These are phyloP conservation scores for Xestobium rufovillosum DNA, from an alignment of 2,888 invertebrate species.

Conservation along the genomic window DNA sequence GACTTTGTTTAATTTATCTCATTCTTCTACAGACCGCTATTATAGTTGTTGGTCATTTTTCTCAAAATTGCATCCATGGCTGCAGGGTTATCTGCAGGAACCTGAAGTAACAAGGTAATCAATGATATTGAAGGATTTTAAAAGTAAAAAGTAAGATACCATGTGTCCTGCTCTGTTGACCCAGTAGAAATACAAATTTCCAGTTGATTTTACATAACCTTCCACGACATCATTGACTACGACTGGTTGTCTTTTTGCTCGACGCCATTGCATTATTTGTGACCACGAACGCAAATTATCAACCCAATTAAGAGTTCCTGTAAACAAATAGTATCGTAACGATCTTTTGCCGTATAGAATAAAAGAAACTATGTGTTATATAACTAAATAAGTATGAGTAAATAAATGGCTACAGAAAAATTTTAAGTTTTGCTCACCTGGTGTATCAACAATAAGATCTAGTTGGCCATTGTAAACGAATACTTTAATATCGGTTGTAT, in stretches of 20 bases:
- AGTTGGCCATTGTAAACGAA: constrained; percentile 72
- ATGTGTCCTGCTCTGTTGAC: constrained; percentile 74
- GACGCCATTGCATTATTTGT: constrained; percentile 41
- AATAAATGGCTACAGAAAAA: too few species aligned
- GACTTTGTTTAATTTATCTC: too few species aligned
- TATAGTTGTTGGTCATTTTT: too few species aligned
- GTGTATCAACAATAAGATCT: constrained; percentile 77
- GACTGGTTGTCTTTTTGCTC: constrained; percentile 50
- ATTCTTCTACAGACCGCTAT: too few species aligned
- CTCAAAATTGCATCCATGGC: constrained; percentile 8
- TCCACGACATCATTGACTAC: constrained; percentile 56
- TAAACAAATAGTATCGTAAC: too few species aligned
- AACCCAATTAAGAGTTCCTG: constrained; percentile 53
- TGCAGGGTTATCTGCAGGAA: constrained; percentile 9
- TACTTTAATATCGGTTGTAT: constrained; percentile 59
- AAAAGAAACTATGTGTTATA: too few species aligned
- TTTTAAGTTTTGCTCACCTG: too few species aligned
- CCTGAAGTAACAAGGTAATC: constrained; percentile 1
- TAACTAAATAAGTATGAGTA: too few species aligned
- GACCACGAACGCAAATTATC: too few species aligned
- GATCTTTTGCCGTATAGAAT: too few species aligned
- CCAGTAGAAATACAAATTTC: constrained; percentile 69
- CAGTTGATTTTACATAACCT: constrained; percentile 63
- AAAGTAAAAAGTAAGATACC: constrained; percentile 42
- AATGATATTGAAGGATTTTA: too few species aligned